These are phyloP conservation scores for Leptoclinus maculatus DNA, from an alignment of 2,797 vertebrate species.

Conservation along the genomic window DNA sequence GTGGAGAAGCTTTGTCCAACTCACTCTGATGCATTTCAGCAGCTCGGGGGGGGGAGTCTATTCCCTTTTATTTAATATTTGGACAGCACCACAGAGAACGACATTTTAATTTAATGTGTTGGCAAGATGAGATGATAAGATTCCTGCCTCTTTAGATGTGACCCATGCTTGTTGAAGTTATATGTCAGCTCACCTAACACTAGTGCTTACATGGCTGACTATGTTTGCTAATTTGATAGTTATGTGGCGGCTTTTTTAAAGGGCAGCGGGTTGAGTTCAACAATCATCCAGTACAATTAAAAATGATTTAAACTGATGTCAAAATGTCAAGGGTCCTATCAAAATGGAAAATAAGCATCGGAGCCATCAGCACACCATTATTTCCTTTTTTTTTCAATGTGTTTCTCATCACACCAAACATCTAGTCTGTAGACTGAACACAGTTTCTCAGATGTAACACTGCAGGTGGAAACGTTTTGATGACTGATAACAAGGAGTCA, in stretches of 20 bases:
- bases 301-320: background rate
- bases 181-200: constrained; percentile 13
- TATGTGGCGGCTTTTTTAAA: background rate
- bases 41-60: constrained; percentile 2
- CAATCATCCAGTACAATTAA: background rate
- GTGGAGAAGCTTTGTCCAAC: constrained; percentile 63
- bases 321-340: background rate
- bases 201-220: constrained; percentile 3
- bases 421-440: background rate
- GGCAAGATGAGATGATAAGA: constrained; percentile 29
- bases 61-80: constrained; percentile 31
- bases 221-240: constrained; percentile 10
- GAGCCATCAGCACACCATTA: background rate
- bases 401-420: background rate
- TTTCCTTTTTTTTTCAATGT: background rate
- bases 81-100: constrained; percentile 10
- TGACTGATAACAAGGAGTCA: background rate
- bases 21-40: constrained; percentile 32
- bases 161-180: background rate
- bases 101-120: constrained; percentile 44
- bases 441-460: background rate
- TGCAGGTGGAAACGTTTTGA: background rate
- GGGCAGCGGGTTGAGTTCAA: constrained; percentile 2
- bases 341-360: background rate
- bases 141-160: constrained; percentile 14